A percentile compares a stretch with the other conserved stretches of the same genome.
phyloP scores from a whole-genome alignment of 2,797 vertebrate species.

The Anguilla marmorata region DNA sequence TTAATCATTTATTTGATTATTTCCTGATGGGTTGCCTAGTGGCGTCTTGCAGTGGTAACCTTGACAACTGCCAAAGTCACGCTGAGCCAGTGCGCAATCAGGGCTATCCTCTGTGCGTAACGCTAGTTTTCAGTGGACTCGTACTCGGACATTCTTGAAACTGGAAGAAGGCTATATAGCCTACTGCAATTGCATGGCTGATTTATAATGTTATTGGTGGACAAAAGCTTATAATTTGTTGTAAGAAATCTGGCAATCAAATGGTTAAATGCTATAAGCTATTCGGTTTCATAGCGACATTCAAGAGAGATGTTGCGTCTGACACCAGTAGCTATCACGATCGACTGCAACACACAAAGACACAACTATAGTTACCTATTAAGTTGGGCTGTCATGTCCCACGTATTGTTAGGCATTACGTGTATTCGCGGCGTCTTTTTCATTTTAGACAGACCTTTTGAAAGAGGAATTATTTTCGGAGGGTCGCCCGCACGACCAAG shows the following conservation, averaged over 20 bases:
- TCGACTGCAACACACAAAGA: neutral
- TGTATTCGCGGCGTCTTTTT: neutral
- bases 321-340: constrained; percentile 28
- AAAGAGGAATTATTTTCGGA: neutral
- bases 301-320: constrained; percentile 1
- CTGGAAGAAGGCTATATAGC: too few species aligned
- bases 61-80: constrained; percentile 63
- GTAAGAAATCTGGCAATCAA: neutral
- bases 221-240: neutral
- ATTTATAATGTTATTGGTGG: neutral
- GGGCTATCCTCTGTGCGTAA: constrained; percentile 19
- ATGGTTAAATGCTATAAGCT: constrained; percentile 20
- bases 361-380: neutral
- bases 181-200: neutral
- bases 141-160: neutral
- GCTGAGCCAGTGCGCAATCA: constrained; percentile 16
- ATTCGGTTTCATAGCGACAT: neutral
- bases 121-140: neutral
- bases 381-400: neutral
- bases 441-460: neutral
- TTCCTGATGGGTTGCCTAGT: constrained; percentile 33
- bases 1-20: neutral
- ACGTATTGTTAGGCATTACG: neutral
- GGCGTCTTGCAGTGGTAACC: constrained; percentile 65
- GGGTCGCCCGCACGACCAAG: neutral